Conservation (phyloP, 2,888 invertebrate species). For the Sepiola atlantica region DNA sequence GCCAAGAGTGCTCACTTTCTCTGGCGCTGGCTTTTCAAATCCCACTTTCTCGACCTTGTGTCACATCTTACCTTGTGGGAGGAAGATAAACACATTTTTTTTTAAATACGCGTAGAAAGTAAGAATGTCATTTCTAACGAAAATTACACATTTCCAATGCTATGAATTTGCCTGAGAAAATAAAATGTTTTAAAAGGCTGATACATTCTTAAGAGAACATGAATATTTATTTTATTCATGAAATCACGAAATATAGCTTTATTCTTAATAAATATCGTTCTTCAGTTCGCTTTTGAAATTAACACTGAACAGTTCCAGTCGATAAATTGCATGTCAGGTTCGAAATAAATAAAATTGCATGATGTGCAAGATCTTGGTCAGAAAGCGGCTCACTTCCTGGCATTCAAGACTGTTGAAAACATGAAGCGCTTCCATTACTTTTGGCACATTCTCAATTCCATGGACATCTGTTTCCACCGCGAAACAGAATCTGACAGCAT, state of each 20-base stretch:
- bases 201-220: background rate
- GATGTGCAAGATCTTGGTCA: background rate
- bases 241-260: background rate
- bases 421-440: background rate
- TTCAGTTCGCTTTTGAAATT: background rate
- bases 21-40: too few relatives aligned
- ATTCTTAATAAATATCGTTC: background rate
- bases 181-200: background rate
- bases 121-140: too few relatives aligned
- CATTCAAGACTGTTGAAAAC: background rate
- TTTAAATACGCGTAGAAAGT: too few relatives aligned
- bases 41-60: too few relatives aligned
- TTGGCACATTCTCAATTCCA: background rate
- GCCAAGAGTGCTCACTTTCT: too few relatives aligned
- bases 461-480: slow-evolving; percentile 35
- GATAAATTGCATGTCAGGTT: background rate
- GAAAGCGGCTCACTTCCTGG: background rate
- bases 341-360: background rate
- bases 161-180: background rate
- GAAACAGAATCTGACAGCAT: slow-evolving; percentile 13
- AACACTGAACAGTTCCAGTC: background rate
- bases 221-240: background rate
- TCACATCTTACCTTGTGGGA: too few relatives aligned
- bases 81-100: too few relatives aligned
- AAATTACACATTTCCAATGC: background rate